Evolutionary conservation across 2,113 vertebrate genomes (phyloP).

Genomic region (Syngnathus scovelli): DNA sequence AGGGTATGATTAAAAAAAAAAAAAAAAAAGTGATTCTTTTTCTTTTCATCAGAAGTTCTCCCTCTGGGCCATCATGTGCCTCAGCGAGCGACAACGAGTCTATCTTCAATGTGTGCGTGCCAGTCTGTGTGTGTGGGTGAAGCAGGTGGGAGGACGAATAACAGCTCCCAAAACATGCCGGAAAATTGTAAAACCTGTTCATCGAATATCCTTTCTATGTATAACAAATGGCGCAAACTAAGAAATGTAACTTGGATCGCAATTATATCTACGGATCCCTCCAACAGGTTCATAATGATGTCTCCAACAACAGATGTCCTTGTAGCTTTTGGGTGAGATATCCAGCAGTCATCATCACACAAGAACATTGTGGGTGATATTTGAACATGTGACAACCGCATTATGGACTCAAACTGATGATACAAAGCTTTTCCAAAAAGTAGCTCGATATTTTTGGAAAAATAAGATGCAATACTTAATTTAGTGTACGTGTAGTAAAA

Average conservation of each 20-base stretch:
- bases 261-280: constrained; percentile 1
- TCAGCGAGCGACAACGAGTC: constrained; percentile 46
- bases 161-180: constrained; percentile 39
- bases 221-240: constrained; percentile 21
- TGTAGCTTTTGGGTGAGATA: constrained; percentile 22
- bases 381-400: constrained; percentile 1
- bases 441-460: neutral
- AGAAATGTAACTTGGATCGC: constrained; percentile 18
- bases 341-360: constrained; percentile 7
- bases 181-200: constrained; percentile 26
- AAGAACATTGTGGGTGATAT: constrained; percentile 16
- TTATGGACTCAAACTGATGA: neutral
- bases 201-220: neutral
- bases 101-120: constrained; percentile 38
- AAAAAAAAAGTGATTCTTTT: constrained; percentile 44
- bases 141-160: constrained; percentile 58
- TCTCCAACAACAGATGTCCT: constrained; percentile 28
- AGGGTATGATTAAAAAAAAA: constrained; percentile 53
- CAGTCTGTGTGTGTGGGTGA: constrained; percentile 59
- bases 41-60: constrained; percentile 50
- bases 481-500: no score
- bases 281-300: constrained; percentile 8
- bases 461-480: neutral
- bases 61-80: constrained; percentile 39
- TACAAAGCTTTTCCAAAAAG: neutral